Evolutionary conservation across 2,113 vertebrate species (phyloP), one percentile per base, ranked within the genome.

Genomic region (Ariopsis seemanni): DNA sequence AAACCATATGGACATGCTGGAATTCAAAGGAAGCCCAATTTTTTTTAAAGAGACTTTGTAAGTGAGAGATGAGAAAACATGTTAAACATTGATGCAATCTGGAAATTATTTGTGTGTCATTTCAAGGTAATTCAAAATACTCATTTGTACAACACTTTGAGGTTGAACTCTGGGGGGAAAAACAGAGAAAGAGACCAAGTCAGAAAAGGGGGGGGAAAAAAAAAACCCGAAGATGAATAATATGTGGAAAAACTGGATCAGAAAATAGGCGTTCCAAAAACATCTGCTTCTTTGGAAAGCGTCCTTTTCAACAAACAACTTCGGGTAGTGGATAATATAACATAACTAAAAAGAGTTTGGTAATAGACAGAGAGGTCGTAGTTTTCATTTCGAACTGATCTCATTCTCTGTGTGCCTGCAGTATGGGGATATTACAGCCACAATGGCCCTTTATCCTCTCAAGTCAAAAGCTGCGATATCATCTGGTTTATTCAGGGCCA

Each of bases 1-100:
- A 93, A 95, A 95, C 92, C 93, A 95, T 93, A 94, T 95, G 94
- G 93, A 85, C 88, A 75, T 90, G 89, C 90, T 85, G 84, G 22
- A 85, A 89, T 93, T 91, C 89, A 86, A 91, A 92, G 91, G 88
- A 80, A 81, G 88, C 86, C 88, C 89, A 90, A 15, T 30, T 92
- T 91, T 91, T 89, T 55, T 25, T 42, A 55, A 63, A 75, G n/a
- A 18, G 65, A 5, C n/a, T 6, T 84, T n/a, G 81, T 63, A 86
- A 34, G 85, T 81, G 69, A 87, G 85, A 88, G 87, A 94, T 90
- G 87, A 87, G 14, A 69, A 87, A 90, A 83, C 83, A 67, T 71
- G 65, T 30, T 63, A 10, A n/a, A 67, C 25, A 12, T 55, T 75
- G 10, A n/a, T 89, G 75, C 22, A 83, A 60, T 81, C 87, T 86